Base-by-base conservation (phyloP, 2,888 invertebrate genomes). In the Nycteola revayana region DNA sequence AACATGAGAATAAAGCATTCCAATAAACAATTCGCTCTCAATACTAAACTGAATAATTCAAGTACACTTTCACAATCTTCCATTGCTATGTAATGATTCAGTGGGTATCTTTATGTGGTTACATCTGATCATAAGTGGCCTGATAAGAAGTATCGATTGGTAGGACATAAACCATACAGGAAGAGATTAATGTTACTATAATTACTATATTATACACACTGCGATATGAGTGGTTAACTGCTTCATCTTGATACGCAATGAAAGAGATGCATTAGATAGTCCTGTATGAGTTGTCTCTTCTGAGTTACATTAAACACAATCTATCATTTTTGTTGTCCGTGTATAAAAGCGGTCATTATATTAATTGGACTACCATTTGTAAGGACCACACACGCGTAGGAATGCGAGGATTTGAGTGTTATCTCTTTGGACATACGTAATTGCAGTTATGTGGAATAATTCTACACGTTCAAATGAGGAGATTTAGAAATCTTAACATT, bases 71-170 rank as follows among this genome's bases (percentile, higher is more conserved):
- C 41, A 48, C 49, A 50, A 68, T 60, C 60, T 59, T 22, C 32
- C 33, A 34, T 43, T 51, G 45, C 38, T 39, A 38, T 37, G 44
- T 65, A 75, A 76, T 69, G 66, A 72, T 63, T 71, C 70, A 55
- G 31, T 39, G 60, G 54, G 58, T 66, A 66, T 73, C 70, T 74
- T 58, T 61, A 72, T 54, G 66, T 39, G 30, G 71, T 64, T 82
- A 82, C 84, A 82, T 77, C 50, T 52, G 72, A 63, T 57, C 67
- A 66, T 68, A 70, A 84, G 84, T 78, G 82, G 59, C 42, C 42
- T 63, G 80, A 55, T 41, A 63, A 58, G 62, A 66, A 56, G 69
- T 65, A 61, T 64, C 64, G 61, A 68, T 75, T 66, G 65, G 69
- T 61, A 49, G 52, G 69, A 71, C 70, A 67, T 75, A 72, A 75